phyloP scores from a whole-genome alignment of 1,140 invertebrate genomes.

The Antheraea mylitta region DNA sequence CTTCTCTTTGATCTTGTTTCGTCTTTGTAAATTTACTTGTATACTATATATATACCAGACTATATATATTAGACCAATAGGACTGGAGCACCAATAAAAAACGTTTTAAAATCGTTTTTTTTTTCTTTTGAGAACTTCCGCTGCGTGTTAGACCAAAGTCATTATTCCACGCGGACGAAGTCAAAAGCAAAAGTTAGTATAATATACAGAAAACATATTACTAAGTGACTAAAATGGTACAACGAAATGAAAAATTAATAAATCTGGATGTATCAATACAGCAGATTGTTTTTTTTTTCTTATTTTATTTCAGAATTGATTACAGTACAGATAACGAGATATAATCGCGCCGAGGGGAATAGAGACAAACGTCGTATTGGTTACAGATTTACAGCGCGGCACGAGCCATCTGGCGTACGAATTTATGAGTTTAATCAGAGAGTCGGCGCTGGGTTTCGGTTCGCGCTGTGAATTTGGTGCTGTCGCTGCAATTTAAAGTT shows the following conservation, averaged over 20 bases:
- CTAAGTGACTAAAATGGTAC: background rate
- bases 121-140: no score
- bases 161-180: no score
- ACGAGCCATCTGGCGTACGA: conserved; percentile 55
- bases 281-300: conserved; percentile 22
- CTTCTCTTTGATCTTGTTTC: conserved; percentile 37
- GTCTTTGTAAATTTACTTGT: conserved; percentile 32
- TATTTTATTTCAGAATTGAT: conserved; percentile 30
- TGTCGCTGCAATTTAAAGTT: conserved; percentile 17
- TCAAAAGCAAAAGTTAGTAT: no score
- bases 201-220: no score
- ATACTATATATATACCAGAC: conserved; percentile 9
- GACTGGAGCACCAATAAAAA: no score
- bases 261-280: conserved; percentile 23
- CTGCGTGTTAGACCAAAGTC: no score
- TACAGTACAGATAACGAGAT: conserved; percentile 36
- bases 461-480: conserved; percentile 17
- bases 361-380: conserved; percentile 68
- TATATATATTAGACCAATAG: no score
- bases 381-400: conserved; percentile 61
- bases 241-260: background rate
- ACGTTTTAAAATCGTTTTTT: no score
- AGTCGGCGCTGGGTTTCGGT: conserved; percentile 22
- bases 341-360: conserved; percentile 44
- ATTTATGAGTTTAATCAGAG: conserved; percentile 70